Evolutionary conservation across 2,797 vertebrate species (phyloP).

Genomic region (Caiman crocodilus): DNA sequence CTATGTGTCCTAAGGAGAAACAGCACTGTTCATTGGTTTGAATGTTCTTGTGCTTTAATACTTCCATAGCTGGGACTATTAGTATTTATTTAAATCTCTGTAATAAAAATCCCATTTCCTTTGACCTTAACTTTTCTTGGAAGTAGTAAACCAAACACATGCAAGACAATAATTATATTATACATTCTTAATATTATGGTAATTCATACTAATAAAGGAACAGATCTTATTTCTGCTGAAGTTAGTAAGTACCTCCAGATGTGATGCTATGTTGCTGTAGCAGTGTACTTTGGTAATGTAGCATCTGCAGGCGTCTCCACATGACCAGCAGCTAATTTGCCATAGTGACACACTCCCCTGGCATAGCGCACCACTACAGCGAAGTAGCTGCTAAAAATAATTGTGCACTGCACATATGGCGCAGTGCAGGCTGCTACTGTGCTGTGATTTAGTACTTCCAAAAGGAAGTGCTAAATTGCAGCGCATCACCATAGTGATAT

Average conservation of each 20-base stretch:
- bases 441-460: too few species aligned
- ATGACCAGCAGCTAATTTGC: too few species aligned
- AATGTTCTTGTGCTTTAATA: neutral
- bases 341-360: too few species aligned
- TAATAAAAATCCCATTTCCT: slow-evolving; percentile 39
- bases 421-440: too few species aligned
- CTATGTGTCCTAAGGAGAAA: slow-evolving; percentile 41
- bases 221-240: slow-evolving; percentile 2
- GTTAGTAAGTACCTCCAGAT: neutral
- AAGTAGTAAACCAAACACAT: slow-evolving; percentile 34
- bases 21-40: slow-evolving; percentile 15
- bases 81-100: slow-evolving; percentile 45
- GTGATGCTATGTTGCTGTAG: too few species aligned
- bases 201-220: slow-evolving; percentile 36
- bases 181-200: slow-evolving; percentile 8
- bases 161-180: slow-evolving; percentile 14
- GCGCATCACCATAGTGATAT: too few species aligned
- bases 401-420: too few species aligned
- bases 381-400: too few species aligned
- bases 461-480: too few species aligned
- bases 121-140: slow-evolving; percentile 58
- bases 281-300: too few species aligned
- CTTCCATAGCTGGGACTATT: slow-evolving; percentile 16
- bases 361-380: too few species aligned
- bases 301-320: too few species aligned